phyloP scores from a whole-genome alignment of 1,140 invertebrate species.

The Andricus grossulariae region DNA sequence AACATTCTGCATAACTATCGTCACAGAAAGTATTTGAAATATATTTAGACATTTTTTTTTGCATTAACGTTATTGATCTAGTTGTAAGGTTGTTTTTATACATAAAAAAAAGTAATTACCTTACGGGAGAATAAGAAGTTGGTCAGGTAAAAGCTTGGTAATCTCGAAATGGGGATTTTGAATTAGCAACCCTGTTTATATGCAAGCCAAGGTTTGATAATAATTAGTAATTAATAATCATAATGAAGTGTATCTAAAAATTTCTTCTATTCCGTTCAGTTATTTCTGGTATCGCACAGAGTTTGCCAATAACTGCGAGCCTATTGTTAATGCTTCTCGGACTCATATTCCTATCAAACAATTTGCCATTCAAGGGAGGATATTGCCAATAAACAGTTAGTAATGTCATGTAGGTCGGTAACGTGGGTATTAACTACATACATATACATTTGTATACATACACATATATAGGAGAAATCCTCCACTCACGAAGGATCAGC shows the following conservation, averaged over 20 bases:
- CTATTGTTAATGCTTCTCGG: background rate
- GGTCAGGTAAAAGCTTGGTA: too few species aligned
- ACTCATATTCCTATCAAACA: background rate
- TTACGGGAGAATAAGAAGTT: too few species aligned
- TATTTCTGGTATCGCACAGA: background rate
- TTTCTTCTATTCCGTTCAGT: slow-evolving; percentile 1
- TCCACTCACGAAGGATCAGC: background rate
- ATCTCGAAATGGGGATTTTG: too few species aligned
- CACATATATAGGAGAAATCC: background rate
- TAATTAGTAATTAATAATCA: background rate
- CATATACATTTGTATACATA: background rate
- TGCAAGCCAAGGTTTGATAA: background rate
- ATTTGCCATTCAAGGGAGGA: background rate
- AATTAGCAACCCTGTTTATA: background rate
- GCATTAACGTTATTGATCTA: too few species aligned
- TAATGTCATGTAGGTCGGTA: background rate
- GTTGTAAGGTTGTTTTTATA: too few species aligned
- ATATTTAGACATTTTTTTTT: too few species aligned
- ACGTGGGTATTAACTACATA: background rate
- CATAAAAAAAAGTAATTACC: too few species aligned
- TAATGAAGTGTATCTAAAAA: background rate
- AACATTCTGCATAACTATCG: too few species aligned
- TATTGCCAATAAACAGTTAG: background rate
- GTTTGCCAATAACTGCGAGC: background rate
- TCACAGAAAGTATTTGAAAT: too few species aligned